These are phyloP conservation scores for Apodemia mormo DNA, from an alignment of 2,888 invertebrate species.

Conservation along the genomic window DNA sequence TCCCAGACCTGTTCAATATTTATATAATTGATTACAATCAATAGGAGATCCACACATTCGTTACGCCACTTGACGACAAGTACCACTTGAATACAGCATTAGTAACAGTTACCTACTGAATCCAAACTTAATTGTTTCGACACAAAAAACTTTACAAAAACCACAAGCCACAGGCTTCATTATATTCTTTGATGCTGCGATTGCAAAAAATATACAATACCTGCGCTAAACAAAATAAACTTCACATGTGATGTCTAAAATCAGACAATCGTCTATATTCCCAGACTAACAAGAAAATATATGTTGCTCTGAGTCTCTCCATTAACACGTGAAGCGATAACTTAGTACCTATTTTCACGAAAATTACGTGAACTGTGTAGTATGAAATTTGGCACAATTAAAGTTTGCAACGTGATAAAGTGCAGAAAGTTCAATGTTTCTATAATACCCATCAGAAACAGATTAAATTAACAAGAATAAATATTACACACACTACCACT, in stretches of 20 bases:
- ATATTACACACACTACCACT: too few relatives aligned
- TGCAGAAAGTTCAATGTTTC: too few relatives aligned
- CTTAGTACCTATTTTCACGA: too few relatives aligned
- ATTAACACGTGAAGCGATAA: too few relatives aligned
- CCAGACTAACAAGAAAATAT: too few relatives aligned
- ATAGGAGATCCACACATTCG: conserved; percentile 44
- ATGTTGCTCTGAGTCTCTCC: too few relatives aligned
- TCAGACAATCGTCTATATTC: too few relatives aligned
- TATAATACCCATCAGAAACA: too few relatives aligned
- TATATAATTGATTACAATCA: conserved; percentile 25
- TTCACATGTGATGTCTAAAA: background rate
- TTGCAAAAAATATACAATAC: background rate
- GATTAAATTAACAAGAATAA: too few relatives aligned
- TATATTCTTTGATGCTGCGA: background rate
- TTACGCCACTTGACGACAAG: conserved; percentile 47
- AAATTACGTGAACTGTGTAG: too few relatives aligned
- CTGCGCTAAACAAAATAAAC: background rate
- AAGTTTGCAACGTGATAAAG: too few relatives aligned
- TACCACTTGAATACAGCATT: conserved; percentile 47
- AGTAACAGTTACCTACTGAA: conserved; percentile 46
- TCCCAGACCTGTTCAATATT: conserved; percentile 10
- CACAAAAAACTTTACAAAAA: conserved; percentile 43
- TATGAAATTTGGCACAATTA: too few relatives aligned
- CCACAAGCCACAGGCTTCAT: conserved; percentile 25
- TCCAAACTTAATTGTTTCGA: conserved; percentile 41